Evolutionary conservation across 2,113 vertebrate genomes (phyloP).

Genomic region (Acrocephalus arundinaceus): DNA sequence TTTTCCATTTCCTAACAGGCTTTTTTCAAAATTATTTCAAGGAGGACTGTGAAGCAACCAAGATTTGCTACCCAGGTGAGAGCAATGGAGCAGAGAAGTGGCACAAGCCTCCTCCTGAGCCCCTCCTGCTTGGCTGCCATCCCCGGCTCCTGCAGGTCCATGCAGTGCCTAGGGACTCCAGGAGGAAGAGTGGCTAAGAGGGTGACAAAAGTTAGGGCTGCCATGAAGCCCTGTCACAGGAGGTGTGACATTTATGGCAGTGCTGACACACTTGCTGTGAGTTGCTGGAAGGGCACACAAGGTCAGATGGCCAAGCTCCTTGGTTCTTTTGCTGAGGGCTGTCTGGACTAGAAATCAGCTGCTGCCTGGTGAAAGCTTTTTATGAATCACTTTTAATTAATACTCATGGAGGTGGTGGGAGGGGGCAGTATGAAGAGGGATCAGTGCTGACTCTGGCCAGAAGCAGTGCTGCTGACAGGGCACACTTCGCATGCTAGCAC

Average conservation of each 20-base stretch:
- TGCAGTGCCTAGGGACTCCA: neutral
- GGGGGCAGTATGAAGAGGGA: neutral
- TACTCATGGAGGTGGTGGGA: neutral
- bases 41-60: neutral
- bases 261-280: neutral
- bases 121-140: neutral
- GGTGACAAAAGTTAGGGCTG: neutral
- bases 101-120: accelerated
- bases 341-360: neutral
- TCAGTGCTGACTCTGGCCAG: neutral
- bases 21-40: neutral
- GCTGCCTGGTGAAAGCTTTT: neutral
- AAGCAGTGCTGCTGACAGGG: neutral
- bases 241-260: neutral
- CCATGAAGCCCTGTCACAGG: neutral
- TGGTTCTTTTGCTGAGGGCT: neutral
- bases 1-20: neutral
- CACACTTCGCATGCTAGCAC: neutral
- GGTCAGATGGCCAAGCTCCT: neutral
- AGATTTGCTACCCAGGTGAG: accelerated
- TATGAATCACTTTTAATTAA: neutral
- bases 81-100: neutral
- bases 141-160: neutral
- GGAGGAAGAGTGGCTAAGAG: neutral
- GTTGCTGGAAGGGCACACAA: neutral